Evolutionary conservation across 2,888 invertebrate species (phyloP).

Genomic region (Mesoligia furuncula): DNA sequence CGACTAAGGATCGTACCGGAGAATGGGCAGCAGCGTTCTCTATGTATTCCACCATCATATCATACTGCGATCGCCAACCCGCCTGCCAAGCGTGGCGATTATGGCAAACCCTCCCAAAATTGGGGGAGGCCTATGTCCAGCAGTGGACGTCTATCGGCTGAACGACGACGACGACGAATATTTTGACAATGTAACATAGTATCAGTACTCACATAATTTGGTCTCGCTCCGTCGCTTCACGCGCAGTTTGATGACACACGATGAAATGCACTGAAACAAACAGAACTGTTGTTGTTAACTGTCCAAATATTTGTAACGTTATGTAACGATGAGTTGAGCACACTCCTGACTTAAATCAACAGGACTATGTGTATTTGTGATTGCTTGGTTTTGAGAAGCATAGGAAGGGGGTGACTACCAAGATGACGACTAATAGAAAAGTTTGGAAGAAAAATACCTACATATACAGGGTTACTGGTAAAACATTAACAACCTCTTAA

Average conservation of each 20-base stretch:
- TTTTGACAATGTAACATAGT: background rate
- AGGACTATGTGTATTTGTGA: background rate
- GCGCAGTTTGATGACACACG: conserved; percentile 97
- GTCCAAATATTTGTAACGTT: conserved; percentile 24
- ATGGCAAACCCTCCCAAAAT: too few relatives aligned
- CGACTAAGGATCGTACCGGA: too few relatives aligned
- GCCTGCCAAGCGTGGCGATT: too few relatives aligned
- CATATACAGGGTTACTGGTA: too few relatives aligned
- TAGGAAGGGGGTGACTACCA: background rate
- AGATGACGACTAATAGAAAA: background rate
- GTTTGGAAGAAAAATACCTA: too few relatives aligned
- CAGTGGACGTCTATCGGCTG: too few relatives aligned
- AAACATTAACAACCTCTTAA: too few relatives aligned
- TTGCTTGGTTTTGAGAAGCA: background rate
- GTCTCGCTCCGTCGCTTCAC: conserved; percentile 97
- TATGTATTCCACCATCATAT: too few relatives aligned
- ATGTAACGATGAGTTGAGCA: background rate
- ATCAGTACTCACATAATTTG: conserved; percentile 93
- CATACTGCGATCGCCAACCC: too few relatives aligned
- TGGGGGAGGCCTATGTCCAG: too few relatives aligned
- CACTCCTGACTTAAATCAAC: background rate
- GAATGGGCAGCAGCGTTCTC: too few relatives aligned
- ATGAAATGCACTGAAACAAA: conserved; percentile 97
- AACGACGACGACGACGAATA: too few relatives aligned
- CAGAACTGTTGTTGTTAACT: conserved; percentile 27